phyloP scores from a whole-genome alignment of 2,888 invertebrate species.

The Xestia xanthographa region DNA sequence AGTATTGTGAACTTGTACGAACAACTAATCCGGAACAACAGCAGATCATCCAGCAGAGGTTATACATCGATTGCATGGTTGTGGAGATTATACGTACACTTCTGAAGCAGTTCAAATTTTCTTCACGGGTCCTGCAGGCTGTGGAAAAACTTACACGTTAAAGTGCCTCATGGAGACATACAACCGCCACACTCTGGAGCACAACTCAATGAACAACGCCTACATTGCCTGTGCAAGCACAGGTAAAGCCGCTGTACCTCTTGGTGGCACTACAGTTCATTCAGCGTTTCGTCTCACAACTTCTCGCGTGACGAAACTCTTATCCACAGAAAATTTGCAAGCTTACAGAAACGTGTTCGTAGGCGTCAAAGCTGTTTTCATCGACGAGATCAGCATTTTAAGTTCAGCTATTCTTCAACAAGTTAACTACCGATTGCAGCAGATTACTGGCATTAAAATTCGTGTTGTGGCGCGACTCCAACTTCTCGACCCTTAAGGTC shows the following conservation, averaged over 20 bases:
- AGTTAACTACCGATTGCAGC: neutral
- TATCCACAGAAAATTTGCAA: neutral
- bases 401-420: neutral
- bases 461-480: neutral
- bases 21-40: too few relatives aligned
- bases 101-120: neutral
- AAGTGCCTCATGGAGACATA: neutral
- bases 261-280: neutral
- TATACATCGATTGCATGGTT: neutral
- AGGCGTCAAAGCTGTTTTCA: neutral
- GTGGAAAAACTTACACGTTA: neutral
- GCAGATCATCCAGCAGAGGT: too few relatives aligned
- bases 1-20: too few relatives aligned
- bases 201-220: too few relatives aligned
- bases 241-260: too few relatives aligned
- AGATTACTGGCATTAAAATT: neutral
- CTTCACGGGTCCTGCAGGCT: neutral
- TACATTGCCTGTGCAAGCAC: too few relatives aligned
- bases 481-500: too few relatives aligned
- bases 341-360: neutral
- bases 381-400: neutral
- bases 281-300: neutral
- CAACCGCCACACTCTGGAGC: neutral
- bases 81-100: neutral
- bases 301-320: neutral